phyloP scores from a whole-genome alignment of 2,888 invertebrate species.

The Macrophya alboannulata region DNA sequence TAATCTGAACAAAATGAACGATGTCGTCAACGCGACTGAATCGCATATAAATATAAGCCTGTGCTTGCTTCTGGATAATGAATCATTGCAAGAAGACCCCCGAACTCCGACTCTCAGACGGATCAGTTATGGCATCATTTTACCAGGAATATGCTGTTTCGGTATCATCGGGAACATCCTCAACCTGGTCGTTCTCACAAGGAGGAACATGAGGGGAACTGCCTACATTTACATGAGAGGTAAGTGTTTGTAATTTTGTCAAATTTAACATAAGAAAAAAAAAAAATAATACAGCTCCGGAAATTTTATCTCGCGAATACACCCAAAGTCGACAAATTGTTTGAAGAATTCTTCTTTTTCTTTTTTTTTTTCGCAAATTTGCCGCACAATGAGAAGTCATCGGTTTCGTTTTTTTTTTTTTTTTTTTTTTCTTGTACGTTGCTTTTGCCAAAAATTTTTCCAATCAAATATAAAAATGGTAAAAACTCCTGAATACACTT shows the following conservation, averaged over 20 bases:
- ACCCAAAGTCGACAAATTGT: no score
- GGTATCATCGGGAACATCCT: slow-evolving; percentile 91
- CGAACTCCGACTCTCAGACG: slow-evolving; percentile 83
- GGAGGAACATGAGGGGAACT: slow-evolving; percentile 89
- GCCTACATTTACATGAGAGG: slow-evolving; percentile 92
- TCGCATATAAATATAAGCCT: slow-evolving; percentile 63
- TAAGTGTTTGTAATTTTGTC: slow-evolving; percentile 78
- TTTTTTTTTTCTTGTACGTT: neutral
- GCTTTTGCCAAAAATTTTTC: neutral
- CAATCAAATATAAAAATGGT: neutral
- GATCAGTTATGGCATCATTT: slow-evolving; percentile 85
- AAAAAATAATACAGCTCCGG: neutral
- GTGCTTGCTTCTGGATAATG: slow-evolving; percentile 68
- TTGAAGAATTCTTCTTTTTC: no score
- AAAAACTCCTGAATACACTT: neutral
- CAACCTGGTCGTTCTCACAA: slow-evolving; percentile 89
- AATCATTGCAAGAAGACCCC: slow-evolving; percentile 82
- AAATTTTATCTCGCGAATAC: neutral
- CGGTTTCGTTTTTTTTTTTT: neutral
- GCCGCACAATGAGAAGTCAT: neutral
- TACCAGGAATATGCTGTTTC: slow-evolving; percentile 87
- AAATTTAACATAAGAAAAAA: neutral
- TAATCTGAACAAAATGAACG: slow-evolving; percentile 62
- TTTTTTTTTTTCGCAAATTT: no score
- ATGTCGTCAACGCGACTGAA: slow-evolving; percentile 64